Percentiles rank a stretch among this genome's conserved stretches.
These are phyloP conservation scores for Chloroclysta siterata DNA, from an alignment of 2,888 invertebrate genomes.

Conservation along the genomic window DNA sequence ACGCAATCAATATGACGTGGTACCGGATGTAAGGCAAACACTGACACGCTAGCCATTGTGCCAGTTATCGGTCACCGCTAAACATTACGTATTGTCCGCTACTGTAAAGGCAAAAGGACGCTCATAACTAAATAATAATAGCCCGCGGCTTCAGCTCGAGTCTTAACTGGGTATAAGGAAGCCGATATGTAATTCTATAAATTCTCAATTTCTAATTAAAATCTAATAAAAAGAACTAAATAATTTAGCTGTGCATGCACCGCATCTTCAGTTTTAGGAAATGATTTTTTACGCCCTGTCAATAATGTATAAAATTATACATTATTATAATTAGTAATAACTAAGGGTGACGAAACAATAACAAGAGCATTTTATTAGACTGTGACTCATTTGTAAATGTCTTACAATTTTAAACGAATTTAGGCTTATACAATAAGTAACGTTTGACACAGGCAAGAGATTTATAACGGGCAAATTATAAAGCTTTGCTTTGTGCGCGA, in stretches of 20 bases:
- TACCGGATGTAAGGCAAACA: conserved; percentile 68
- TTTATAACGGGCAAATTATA: conserved; percentile 81
- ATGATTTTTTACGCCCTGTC: no score
- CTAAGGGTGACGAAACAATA: not conserved
- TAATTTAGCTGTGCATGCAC: no score
- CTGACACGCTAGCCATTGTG: conserved; percentile 43
- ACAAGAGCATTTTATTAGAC: conserved; percentile 8
- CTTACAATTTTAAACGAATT: conserved; percentile 32
- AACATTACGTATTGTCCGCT: conserved; percentile 3
- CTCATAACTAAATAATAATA: not conserved
- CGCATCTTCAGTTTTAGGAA: no score
- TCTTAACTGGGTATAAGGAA: no score
- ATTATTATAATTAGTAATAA: no score
- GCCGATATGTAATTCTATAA: no score
- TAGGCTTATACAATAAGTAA: conserved; percentile 56
- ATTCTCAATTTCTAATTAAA: no score
- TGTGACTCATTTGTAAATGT: conserved; percentile 26
- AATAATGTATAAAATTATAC: not conserved
- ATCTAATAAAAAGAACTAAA: no score
- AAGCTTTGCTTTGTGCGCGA: conserved; percentile 76
- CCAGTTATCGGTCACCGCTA: conserved; percentile 20
- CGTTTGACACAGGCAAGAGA: conserved; percentile 67
- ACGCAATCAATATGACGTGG: conserved; percentile 80
- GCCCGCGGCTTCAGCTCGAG: not conserved
- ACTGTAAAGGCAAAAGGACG: not conserved